These are phyloP conservation scores for Lochmaea crataegi DNA, from an alignment of 2,888 invertebrate species.

Conservation along the genomic window DNA sequence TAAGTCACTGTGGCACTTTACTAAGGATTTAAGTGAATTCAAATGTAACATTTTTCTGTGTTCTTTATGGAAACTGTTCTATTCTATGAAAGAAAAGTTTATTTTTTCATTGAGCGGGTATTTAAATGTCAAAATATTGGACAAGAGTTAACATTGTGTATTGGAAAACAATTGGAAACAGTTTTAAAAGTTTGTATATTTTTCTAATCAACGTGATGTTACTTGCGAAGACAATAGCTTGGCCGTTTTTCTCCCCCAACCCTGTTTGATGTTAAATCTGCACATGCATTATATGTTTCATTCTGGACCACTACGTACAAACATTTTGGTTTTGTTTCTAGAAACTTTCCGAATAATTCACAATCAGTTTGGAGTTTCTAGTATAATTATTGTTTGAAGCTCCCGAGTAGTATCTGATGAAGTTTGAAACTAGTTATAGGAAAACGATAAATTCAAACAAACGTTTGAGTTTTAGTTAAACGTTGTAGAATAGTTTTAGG, in stretches of 20 bases:
- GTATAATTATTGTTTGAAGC: slow-evolving; percentile 45
- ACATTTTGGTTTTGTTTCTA: slow-evolving; percentile 38
- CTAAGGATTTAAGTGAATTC: too few relatives aligned
- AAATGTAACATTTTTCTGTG: too few relatives aligned
- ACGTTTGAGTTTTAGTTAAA: slow-evolving; percentile 22
- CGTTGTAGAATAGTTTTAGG: slow-evolving; percentile 25
- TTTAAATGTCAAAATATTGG: too few relatives aligned
- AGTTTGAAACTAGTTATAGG: slow-evolving; percentile 39
- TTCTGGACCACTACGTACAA: slow-evolving; percentile 29
- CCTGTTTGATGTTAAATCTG: slow-evolving; percentile 5
- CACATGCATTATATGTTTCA: slow-evolving; percentile 33
- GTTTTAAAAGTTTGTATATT: neutral
- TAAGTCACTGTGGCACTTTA: too few relatives aligned
- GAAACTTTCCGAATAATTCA: slow-evolving; percentile 44
- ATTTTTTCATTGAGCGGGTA: too few relatives aligned
- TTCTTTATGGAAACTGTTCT: too few relatives aligned
- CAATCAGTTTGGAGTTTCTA: slow-evolving; percentile 42
- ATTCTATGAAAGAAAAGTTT: too few relatives aligned
- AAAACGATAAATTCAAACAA: slow-evolving; percentile 32
- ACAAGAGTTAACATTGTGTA: too few relatives aligned
- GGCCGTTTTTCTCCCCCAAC: slow-evolving; percentile 5
- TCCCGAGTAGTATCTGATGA: slow-evolving; percentile 26
- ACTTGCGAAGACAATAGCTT: slow-evolving; percentile 2
- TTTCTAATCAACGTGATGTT: neutral
- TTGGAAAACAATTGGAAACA: too few relatives aligned